Evolutionary conservation across 1,140 invertebrate species (phyloP).

Genomic region (Drosophila micromelanica): DNA sequence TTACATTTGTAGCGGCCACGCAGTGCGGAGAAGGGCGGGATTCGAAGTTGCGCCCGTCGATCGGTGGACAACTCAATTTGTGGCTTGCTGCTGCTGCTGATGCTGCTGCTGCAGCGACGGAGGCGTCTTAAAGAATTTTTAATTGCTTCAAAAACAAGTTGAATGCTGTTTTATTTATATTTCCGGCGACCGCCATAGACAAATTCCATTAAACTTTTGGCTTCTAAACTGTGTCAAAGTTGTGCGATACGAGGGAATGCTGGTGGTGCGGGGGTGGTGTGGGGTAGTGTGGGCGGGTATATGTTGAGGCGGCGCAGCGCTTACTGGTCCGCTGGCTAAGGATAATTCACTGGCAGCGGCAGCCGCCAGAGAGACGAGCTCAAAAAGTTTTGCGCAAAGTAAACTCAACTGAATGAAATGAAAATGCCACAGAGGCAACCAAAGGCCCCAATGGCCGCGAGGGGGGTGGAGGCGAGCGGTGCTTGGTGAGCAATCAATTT

Average conservation of each 20-base stretch:
- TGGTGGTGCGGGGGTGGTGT: slow-evolving; percentile 14
- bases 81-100: slow-evolving; percentile 20
- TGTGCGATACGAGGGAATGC: slow-evolving; percentile 31
- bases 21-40: neutral
- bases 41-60: slow-evolving; percentile 14
- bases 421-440: slow-evolving; percentile 80
- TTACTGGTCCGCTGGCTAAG: slow-evolving; percentile 77
- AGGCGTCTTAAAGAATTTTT: slow-evolving; percentile 79
- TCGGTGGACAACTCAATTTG: slow-evolving; percentile 40
- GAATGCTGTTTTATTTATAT: slow-evolving; percentile 82
- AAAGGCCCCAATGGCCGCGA: slow-evolving; percentile 50
- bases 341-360: slow-evolving; percentile 69
- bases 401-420: slow-evolving; percentile 81
- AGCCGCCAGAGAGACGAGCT: slow-evolving; percentile 46
- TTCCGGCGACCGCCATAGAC: slow-evolving; percentile 71
- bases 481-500: slow-evolving; percentile 78
- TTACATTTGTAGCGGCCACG: slow-evolving; percentile 47
- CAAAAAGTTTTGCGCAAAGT: slow-evolving; percentile 77
- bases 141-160: slow-evolving; percentile 82
- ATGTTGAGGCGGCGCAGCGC: slow-evolving; percentile 7
- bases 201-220: slow-evolving; percentile 83
- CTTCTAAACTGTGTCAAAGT: slow-evolving; percentile 81
- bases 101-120: slow-evolving; percentile 9
- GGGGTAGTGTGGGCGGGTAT: too few species aligned
- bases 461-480: slow-evolving; percentile 16